Percentiles rank a stretch among this genome's conserved stretches.
Conservation (phyloP, 1,140 invertebrate species). For the Eupeodes corollae region DNA sequence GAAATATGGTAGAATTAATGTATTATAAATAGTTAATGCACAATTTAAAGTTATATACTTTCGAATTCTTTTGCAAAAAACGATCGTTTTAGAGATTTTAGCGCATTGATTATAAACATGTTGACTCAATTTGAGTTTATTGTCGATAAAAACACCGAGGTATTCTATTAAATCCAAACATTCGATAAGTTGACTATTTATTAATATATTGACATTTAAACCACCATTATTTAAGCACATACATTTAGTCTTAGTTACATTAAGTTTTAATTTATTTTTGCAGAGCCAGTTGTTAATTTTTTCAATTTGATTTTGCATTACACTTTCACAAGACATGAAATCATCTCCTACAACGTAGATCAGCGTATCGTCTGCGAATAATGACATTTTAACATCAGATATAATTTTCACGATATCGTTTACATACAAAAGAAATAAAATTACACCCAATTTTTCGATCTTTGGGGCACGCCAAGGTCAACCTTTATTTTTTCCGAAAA, state of each 20-base stretch:
- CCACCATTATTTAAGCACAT: conserved; percentile 7
- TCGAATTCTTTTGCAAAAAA: conserved; percentile 8
- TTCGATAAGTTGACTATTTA: conserved; percentile 1
- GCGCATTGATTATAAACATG: conserved; percentile 6
- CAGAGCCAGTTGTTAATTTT: background rate
- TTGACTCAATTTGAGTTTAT: conserved; percentile 4
- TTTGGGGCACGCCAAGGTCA: conserved; percentile 8
- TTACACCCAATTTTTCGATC: conserved; percentile 4
- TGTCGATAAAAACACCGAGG: conserved; percentile 7
- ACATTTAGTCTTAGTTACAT: conserved; percentile 9
- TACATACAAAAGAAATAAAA: conserved; percentile 1
- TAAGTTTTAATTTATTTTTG: background rate
- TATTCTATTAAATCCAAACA: conserved; percentile 8
- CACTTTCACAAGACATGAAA: background rate
- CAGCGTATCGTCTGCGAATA: background rate
- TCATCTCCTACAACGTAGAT: background rate
- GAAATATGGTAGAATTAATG: conserved; percentile 11
- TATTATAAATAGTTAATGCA: conserved; percentile 7
- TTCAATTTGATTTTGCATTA: background rate
- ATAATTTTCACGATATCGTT: background rate
- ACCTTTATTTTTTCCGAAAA: conserved; percentile 7
- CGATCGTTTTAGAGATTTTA: background rate
- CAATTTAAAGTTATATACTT: background rate
- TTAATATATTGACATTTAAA: background rate
- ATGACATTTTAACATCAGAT: background rate